Evolutionary conservation across 2,888 invertebrate species (phyloP).

Genomic region (Sepiola atlantica): DNA sequence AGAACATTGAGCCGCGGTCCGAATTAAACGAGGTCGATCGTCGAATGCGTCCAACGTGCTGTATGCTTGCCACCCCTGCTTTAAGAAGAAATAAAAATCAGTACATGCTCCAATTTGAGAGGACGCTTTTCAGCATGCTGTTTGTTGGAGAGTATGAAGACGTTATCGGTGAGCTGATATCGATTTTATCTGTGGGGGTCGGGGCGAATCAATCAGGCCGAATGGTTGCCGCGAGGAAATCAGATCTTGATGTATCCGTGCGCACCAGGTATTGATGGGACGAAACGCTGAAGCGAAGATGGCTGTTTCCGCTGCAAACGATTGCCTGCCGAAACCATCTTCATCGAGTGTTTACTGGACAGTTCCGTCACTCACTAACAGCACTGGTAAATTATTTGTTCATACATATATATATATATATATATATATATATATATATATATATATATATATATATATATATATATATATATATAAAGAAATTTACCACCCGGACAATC

Average conservation of each 20-base stretch:
- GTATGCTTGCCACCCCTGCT: background rate
- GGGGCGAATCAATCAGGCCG: slow-evolving; percentile 15
- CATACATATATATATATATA: background rate
- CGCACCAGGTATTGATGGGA: slow-evolving; percentile 32
- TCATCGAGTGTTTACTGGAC: background rate
- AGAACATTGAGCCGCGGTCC: too few relatives aligned
- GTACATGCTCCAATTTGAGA: background rate
- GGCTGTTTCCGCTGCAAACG: background rate
- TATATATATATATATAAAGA: too few relatives aligned
- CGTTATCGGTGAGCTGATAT: background rate
- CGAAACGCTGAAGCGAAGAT: background rate
- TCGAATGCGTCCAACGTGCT: too few relatives aligned
- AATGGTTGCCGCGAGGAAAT: background rate
- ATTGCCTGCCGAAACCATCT: background rate
- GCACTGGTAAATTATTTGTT: background rate
- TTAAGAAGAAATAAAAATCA: background rate
- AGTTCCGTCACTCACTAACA: background rate
- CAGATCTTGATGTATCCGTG: slow-evolving; percentile 18
- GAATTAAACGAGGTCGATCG: too few relatives aligned
- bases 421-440: too few relatives aligned
- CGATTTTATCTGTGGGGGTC: background rate
- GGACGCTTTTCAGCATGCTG: background rate
- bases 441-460: too few relatives aligned
- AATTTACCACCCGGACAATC: too few relatives aligned
- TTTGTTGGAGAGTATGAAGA: background rate